These are phyloP conservation scores for Meiosimyza decipiens DNA, from an alignment of 2,888 invertebrate species.

Conservation along the genomic window DNA sequence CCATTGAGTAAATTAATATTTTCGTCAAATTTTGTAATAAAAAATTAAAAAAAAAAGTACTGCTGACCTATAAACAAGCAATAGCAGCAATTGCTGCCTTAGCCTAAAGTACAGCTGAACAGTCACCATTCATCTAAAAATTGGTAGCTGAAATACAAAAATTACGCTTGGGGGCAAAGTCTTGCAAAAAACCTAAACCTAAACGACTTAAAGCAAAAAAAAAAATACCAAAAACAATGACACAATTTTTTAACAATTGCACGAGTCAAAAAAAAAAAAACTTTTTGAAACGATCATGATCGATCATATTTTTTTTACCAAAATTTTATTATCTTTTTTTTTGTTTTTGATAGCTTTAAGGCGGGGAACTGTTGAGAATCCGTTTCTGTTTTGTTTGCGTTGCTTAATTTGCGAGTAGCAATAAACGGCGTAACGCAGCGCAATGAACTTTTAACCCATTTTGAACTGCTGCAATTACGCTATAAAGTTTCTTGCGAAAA, in stretches of 20 bases:
- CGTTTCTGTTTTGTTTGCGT: too few species aligned
- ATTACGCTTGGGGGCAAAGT: conserved; percentile 5
- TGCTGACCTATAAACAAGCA: neutral
- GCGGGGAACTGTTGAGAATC: too few species aligned
- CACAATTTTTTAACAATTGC: too few species aligned
- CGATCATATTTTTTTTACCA: too few species aligned
- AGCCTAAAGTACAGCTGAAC: conserved; percentile 20
- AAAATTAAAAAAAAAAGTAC: neutral
- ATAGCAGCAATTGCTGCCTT: conserved; percentile 11
- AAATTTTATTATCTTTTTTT: too few species aligned
- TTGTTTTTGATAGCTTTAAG: too few species aligned
- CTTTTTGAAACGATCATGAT: neutral
- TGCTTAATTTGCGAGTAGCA: too few species aligned
- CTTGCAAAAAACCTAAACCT: conserved; percentile 36
- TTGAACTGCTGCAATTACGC: too few species aligned
- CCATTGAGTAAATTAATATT: neutral
- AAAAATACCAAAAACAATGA: neutral
- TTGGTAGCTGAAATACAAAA: conserved; percentile 30
- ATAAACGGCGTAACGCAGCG: too few species aligned
- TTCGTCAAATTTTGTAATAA: neutral
- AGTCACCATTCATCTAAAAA: conserved; percentile 37
- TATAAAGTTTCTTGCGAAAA: too few species aligned
- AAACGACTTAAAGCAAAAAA: conserved; percentile 8
- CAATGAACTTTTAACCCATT: too few species aligned
- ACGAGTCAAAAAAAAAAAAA: conserved; percentile 1